Conservation (phyloP, 2,113 vertebrate genomes). For the Origma solitaria region DNA sequence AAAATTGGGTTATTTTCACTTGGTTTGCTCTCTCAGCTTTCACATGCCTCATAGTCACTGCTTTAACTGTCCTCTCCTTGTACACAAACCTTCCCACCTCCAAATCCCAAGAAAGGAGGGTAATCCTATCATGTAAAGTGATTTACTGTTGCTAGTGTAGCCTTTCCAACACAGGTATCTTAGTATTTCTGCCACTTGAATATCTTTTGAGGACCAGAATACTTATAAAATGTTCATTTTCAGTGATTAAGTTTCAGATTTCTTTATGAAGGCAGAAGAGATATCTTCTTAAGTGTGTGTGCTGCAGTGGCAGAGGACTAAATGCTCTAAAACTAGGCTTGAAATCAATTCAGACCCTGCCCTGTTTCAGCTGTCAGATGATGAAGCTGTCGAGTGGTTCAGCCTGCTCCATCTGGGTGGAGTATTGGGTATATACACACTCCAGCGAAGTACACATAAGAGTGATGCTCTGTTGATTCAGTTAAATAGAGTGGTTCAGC, state of each 20-base stretch:
- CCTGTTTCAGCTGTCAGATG: not conserved
- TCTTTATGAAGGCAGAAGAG: not conserved
- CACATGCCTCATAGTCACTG: not conserved
- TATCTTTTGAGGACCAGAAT: not conserved
- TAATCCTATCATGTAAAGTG: not conserved
- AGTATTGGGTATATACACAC: not conserved
- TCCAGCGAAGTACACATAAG: fast-evolving
- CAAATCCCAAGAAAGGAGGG: not conserved
- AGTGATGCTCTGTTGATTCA: not conserved
- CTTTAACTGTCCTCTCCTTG: not conserved
- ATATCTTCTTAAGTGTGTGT: not conserved
- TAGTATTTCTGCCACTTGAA: not conserved
- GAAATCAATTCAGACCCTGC: not conserved
- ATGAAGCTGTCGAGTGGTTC: not conserved
- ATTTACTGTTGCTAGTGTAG: not conserved
- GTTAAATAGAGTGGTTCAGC: not conserved
- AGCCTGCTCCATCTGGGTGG: not conserved
- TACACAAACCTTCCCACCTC: not conserved
- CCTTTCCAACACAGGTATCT: not conserved
- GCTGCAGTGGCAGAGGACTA: not conserved
- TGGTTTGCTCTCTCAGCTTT: not conserved
- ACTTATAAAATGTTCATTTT: not conserved
- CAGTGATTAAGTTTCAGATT: not conserved
- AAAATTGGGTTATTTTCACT: conserved; percentile 10
- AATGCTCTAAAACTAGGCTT: not conserved